Evolutionary conservation across 2,797 vertebrate genomes (phyloP).

Genomic region (Lepus oiostolus): DNA sequence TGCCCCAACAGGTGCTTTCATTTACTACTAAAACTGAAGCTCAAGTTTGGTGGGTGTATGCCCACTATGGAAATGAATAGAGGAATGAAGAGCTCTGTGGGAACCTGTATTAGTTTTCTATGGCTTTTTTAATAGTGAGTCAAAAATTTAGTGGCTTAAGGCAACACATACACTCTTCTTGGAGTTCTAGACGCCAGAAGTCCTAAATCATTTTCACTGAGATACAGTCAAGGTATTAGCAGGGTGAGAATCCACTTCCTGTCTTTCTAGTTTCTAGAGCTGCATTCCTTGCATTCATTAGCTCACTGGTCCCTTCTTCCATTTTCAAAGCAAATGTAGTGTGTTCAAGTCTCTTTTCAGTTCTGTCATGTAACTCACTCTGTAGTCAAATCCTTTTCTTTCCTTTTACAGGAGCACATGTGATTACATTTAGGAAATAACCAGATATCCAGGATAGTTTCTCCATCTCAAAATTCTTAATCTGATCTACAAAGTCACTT

Average conservation of each 20-base stretch:
- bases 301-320: neutral
- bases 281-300: neutral
- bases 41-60: neutral
- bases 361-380: neutral
- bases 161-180: neutral
- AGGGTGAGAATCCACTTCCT: neutral
- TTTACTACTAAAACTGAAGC: neutral
- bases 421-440: neutral
- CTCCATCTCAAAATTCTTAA: neutral
- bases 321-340: neutral
- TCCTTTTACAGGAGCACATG: neutral
- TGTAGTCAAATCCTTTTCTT: neutral
- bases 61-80: neutral
- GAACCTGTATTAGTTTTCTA: neutral
- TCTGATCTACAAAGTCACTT: neutral
- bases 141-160: neutral
- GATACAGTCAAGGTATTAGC: neutral
- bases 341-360: neutral
- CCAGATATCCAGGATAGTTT: neutral
- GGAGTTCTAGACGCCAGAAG: neutral
- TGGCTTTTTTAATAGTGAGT: neutral
- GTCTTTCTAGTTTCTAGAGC: neutral
- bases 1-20: neutral
- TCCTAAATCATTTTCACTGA: neutral
- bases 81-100: neutral